Conservation (phyloP, 2,113 vertebrate species). For the Ceratotherium simum region DNA sequence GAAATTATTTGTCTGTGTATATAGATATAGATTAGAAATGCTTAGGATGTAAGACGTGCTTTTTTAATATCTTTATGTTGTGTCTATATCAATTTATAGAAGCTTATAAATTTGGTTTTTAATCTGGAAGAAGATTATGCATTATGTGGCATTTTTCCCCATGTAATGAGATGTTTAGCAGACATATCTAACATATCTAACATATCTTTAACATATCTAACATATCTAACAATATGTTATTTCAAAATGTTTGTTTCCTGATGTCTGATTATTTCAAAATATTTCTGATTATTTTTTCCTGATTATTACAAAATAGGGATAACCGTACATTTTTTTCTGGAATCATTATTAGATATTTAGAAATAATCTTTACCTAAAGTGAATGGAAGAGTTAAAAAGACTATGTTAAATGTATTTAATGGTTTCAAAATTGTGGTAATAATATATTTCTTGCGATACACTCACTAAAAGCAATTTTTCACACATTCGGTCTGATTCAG, state of each 20-base stretch:
- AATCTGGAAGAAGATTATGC: neutral
- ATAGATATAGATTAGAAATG: neutral
- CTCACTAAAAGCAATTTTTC: neutral
- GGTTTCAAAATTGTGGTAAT: neutral
- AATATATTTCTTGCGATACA: neutral
- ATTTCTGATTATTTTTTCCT: neutral
- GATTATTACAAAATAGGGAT: neutral
- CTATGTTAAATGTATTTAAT: neutral
- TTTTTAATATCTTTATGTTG: neutral
- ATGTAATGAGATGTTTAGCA: neutral
- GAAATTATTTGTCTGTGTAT: too few species aligned
- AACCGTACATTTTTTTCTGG: constrained; percentile 50
- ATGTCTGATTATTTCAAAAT: neutral
- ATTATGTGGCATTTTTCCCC: neutral
- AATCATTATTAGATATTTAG: constrained; percentile 60
- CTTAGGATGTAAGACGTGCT: neutral
- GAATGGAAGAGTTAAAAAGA: neutral
- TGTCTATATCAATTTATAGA: neutral
- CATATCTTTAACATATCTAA: too few species aligned
- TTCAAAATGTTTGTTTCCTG: neutral
- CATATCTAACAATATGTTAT: constrained; percentile 30
- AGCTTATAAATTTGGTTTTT: neutral
- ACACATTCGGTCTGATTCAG: neutral
- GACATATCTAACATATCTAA: too few species aligned
- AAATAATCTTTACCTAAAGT: constrained; percentile 66